Base-by-base conservation (phyloP, 2,797 vertebrate genomes). In the Amphiprion clarkii region DNA sequence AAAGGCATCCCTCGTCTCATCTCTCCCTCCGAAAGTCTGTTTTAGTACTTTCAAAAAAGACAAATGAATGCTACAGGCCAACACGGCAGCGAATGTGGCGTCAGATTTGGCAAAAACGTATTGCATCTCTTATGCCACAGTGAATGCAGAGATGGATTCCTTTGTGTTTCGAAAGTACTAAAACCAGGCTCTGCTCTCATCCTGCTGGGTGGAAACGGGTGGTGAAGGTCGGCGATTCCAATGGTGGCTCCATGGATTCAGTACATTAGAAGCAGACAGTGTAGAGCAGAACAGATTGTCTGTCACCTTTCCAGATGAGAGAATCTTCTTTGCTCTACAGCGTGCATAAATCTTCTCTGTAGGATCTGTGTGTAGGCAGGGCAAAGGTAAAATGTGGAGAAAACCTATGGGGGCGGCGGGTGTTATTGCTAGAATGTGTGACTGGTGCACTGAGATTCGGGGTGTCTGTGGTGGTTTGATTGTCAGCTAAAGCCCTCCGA, bases 221-320 rank as follows among this genome's bases (percentile, higher is more conserved):
- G 90, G 84, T 69, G n/a, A 92, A 93, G 93, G 93, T 94, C 83
- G 84, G 89, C 93, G 93, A 93, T 94, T 93, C 93, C 93, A 67
- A 84, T 82, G 92, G 93, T 94, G 93, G 93, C 92, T 93, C 91
- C 89, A 77, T 90, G 88, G 90, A 91, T 90, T 51, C 10, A 79
- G 67, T 57, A 82, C 48, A 52, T 69, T 53, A 80, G 62, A 81
- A 72, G 31, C 55, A 61, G 64, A 31, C 87, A 81, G 51, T 87
- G 88, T 86, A 72, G 91, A 91, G 91, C 88, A 88, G 16, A 82
- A 4, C 23, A 57, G 86, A 71, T 93, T 89, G 88, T 81, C 73
- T 40, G 48, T 82, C 85, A 48, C 69, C 49, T 44, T 74, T 72
- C 56, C 48, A 70, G 70, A 87, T 10, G 0, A 13, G 85, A 68